phyloP scores from a whole-genome alignment of 2,888 invertebrate genomes.

The Cryptophagus acutangulus region DNA sequence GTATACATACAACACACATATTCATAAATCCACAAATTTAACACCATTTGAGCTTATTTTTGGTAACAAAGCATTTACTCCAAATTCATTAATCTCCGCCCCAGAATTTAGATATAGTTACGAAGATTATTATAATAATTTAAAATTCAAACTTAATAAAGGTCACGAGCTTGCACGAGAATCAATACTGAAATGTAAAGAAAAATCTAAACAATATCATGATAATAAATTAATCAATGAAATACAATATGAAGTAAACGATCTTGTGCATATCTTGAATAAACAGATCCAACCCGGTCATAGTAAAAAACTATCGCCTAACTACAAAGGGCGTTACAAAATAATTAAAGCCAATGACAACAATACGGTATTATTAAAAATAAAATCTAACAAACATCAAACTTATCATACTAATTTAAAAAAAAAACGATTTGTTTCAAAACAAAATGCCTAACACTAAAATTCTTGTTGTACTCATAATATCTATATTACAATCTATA shows the following conservation, averaged over 20 bases:
- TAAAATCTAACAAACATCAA: constrained; percentile 7
- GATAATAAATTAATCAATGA: constrained; percentile 17
- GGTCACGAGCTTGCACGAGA: constrained; percentile 24
- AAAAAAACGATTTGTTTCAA: too few relatives aligned
- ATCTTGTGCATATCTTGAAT: constrained; percentile 12
- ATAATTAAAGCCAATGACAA: constrained; percentile 9
- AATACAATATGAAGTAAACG: constrained; percentile 13
- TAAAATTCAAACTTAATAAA: constrained; percentile 27
- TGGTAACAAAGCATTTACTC: constrained; percentile 34
- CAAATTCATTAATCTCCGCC: constrained; percentile 23
- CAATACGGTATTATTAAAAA: constrained; percentile 1
- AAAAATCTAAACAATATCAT: constrained; percentile 29
- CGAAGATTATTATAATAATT: constrained; percentile 23
- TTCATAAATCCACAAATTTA: constrained; percentile 34
- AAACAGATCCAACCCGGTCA: constrained; percentile 5
- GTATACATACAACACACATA: constrained; percentile 33
- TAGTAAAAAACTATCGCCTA: constrained; percentile 18
- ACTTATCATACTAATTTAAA: constrained; percentile 12
- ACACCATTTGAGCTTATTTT: constrained; percentile 39
- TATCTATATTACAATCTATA: too few relatives aligned
- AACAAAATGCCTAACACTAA: too few relatives aligned
- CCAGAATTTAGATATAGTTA: constrained; percentile 23
- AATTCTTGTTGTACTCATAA: too few relatives aligned
- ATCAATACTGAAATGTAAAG: constrained; percentile 27
- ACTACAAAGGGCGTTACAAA: constrained; percentile 17